phyloP scores from a whole-genome alignment of 2,113 vertebrate species.

The Zosterops pallidus region DNA sequence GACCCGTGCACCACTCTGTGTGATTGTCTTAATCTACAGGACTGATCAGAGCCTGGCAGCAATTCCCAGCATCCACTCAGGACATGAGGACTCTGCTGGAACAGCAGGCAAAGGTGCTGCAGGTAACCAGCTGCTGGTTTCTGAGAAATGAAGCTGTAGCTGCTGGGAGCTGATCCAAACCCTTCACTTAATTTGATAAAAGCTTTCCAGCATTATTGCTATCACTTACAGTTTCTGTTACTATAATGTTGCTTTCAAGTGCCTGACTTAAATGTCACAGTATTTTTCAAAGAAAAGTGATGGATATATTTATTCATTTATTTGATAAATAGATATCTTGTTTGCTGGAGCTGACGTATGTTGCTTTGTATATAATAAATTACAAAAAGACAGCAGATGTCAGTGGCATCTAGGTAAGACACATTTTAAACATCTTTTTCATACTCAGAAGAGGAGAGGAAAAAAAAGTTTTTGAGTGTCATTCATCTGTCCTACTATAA shows the following conservation, averaged over 20 bases:
- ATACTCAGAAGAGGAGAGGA: neutral
- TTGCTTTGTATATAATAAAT: neutral
- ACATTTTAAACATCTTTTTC: neutral
- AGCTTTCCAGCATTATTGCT: conserved; percentile 31
- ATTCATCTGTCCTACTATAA: neutral
- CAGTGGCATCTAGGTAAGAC: neutral
- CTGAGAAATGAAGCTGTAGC: neutral
- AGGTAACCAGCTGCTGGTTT: neutral
- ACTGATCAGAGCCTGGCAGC: neutral
- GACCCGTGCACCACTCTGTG: neutral
- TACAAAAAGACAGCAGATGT: neutral
- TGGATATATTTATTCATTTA: neutral
- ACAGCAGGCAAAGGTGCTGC: neutral
- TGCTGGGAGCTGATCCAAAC: conserved; percentile 20
- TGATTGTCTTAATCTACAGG: neutral
- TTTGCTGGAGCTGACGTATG: neutral
- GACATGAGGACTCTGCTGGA: neutral
- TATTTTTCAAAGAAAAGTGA: neutral
- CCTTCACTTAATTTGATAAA: conserved; percentile 29
- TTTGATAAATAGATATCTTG: neutral
- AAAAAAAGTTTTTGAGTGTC: neutral
- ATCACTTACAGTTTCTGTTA: conserved; percentile 16
- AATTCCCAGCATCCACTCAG: neutral
- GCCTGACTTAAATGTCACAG: neutral
- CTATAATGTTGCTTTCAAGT: neutral